Conservation (phyloP, 2,888 invertebrate species). For the Drosophila melanocephala region DNA sequence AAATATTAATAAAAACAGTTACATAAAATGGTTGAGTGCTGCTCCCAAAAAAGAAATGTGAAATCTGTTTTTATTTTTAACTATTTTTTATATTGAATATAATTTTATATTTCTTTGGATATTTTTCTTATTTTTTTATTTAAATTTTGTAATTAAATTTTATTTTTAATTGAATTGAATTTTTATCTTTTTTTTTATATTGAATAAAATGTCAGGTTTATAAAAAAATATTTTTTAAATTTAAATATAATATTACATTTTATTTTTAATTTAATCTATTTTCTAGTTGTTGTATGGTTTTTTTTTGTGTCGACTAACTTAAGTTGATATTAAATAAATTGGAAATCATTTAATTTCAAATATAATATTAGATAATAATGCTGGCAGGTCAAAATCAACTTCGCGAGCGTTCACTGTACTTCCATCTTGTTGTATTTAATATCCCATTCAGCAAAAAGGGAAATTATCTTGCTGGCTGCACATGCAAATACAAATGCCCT, state of each 20-base stretch:
- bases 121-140: no score
- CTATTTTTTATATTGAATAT: no score
- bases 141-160: no score
- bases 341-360: not conserved
- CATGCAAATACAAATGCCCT: conserved; percentile 15
- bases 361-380: not conserved
- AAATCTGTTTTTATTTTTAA: no score
- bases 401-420: not conserved
- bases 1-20: not conserved
- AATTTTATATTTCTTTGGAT: no score
- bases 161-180: no score
- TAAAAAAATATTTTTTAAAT: no score
- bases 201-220: no score
- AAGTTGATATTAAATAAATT: not conserved
- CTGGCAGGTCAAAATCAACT: not conserved
- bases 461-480: not conserved
- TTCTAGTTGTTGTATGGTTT: not conserved
- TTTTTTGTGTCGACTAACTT: not conserved
- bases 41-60: no score
- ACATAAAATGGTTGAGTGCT: no score
- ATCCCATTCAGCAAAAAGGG: not conserved
- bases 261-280: not conserved
- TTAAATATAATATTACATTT: no score
- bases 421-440: not conserved
- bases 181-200: no score